phyloP scores from a whole-genome alignment of 92 coral and sea anemone species.

The Desmophyllum pertusum region DNA sequence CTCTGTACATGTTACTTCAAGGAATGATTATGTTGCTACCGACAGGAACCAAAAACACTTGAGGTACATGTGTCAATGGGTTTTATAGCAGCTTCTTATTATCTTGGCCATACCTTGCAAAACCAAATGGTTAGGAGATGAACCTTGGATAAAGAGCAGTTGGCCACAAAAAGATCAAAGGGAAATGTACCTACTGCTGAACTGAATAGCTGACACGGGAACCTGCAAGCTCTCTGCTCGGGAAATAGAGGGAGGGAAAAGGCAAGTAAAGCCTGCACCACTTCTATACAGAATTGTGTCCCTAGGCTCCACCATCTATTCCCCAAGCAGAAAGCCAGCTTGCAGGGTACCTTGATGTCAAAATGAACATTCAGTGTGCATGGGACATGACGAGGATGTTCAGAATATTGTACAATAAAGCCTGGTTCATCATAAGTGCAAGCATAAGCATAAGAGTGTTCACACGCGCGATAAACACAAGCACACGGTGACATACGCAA shows the following conservation, averaged over 20 bases:
- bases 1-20: neutral
- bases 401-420: too few species aligned
- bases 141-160: conserved; percentile 17
- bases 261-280: neutral
- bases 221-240: neutral
- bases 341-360: too few species aligned
- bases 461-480: too few species aligned
- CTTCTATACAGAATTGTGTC: neutral
- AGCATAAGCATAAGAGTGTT: too few species aligned
- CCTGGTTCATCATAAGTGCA: too few species aligned
- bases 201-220: neutral
- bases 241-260: neutral
- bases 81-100: conserved; percentile 71
- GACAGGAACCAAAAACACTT: conserved; percentile 71
- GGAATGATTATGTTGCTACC: conserved; percentile 52
- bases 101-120: conserved; percentile 62
- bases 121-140: neutral
- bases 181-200: neutral
- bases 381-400: too few species aligned
- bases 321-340: neutral
- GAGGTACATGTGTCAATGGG: conserved; percentile 43
- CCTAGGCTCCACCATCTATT: neutral
- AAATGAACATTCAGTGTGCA: too few species aligned
- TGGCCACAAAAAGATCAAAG: neutral
- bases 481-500: too few species aligned